Percentiles rank a stretch among this genome's conserved stretches.
phyloP scores from a whole-genome alignment of 2,888 invertebrate species.

The Pristionchus maxplancki region DNA sequence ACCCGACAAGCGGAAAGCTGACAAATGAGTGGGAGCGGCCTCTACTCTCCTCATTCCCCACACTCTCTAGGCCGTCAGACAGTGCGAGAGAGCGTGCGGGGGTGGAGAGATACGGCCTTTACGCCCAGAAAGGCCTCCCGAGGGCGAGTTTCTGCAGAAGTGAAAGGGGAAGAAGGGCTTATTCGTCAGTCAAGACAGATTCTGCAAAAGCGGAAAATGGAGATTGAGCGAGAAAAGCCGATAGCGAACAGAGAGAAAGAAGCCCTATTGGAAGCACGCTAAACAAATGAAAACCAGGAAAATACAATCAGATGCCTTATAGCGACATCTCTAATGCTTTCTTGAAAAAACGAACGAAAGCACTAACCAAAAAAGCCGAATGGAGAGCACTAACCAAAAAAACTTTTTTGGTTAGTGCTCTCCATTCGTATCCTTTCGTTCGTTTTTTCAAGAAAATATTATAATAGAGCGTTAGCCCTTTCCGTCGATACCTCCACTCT shows the following conservation, averaged over 20 bases:
- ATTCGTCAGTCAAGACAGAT: no score
- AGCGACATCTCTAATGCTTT: no score
- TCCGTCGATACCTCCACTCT: neutral
- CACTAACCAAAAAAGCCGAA: neutral
- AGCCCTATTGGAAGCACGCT: neutral
- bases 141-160: neutral
- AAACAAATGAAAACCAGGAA: neutral
- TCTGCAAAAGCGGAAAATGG: no score
- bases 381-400: neutral
- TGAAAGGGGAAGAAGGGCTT: no score
- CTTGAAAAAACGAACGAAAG: no score
- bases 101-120: neutral
- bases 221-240: neutral
- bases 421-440: neutral
- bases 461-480: neutral
- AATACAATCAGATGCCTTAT: neutral
- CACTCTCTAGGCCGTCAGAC: neutral
- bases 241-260: neutral
- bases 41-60: neutral
- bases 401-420: neutral
- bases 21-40: constrained; percentile 6
- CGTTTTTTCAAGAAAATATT: no score
- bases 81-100: neutral
- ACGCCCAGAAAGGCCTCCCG: no score
- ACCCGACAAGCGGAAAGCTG: neutral